Evolutionary conservation across 2,113 vertebrate genomes (phyloP).

Genomic region (Melanerpes aurifrons): DNA sequence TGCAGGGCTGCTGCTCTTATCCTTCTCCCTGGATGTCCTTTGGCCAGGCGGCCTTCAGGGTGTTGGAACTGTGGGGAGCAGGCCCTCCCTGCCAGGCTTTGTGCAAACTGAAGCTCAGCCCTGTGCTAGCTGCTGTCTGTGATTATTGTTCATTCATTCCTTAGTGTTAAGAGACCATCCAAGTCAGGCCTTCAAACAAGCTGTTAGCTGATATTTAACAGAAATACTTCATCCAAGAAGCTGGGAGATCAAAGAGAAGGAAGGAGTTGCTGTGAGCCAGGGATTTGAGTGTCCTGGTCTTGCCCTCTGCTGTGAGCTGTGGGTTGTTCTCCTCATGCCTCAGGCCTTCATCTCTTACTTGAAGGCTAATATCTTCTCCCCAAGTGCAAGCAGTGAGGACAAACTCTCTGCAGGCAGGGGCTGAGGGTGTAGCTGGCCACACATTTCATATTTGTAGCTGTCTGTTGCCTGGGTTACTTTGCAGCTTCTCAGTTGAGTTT

Average conservation of each 20-base stretch:
- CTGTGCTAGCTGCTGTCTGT: neutral
- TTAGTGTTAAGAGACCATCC: neutral
- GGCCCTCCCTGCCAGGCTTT: neutral
- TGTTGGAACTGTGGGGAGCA: neutral
- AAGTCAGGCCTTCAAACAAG: neutral
- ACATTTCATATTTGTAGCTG: neutral
- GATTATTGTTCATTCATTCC: neutral
- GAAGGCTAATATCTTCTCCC: neutral
- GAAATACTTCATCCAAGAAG: neutral
- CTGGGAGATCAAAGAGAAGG: neutral
- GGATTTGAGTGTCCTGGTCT: neutral
- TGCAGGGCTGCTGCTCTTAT: neutral
- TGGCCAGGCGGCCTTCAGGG: rapidly evolving
- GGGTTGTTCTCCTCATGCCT: neutral
- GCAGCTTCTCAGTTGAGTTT: neutral
- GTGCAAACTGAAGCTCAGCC: neutral
- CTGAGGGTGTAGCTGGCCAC: neutral
- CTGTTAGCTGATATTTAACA: neutral
- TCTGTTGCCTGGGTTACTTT: constrained; percentile 41
- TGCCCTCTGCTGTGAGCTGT: neutral
- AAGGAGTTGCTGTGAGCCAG: neutral
- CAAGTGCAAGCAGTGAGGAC: neutral
- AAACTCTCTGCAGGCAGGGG: neutral
- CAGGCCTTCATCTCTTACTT: neutral
- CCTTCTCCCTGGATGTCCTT: neutral